Base-by-base conservation (phyloP, 2,888 invertebrate genomes). In the Timema podura region DNA sequence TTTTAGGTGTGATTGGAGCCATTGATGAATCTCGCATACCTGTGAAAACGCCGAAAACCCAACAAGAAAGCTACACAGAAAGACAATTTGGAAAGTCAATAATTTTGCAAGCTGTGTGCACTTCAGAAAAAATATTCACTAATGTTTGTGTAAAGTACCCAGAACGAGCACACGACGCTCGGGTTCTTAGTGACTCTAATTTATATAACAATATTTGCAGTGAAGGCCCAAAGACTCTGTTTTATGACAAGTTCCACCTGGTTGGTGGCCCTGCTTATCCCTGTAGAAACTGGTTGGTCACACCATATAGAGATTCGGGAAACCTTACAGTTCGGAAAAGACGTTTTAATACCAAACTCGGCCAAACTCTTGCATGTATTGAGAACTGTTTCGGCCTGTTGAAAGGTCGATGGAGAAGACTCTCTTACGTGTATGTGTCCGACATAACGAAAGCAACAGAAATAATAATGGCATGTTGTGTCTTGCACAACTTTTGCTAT, bases 401-500 rank as follows among this genome's bases (percentile, higher is more conserved):
- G 57, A 70, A 67, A 30, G 51, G 16, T 49, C 30, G 65, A 13
- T 64, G 51, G n/a, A 6, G n/a, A 16, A 67, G 65, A 64, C 65
- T 65, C 15, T 49, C 48, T 48, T 54, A 44, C 15, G 44, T 67
- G 11, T 46, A 65, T 15, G 66, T 65, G 67, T 10, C 13, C 44
- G 45, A 54, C 16, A 54, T 70, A 2, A 57, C 44, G 2, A 45
- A 45, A 30, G 65, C 65, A 9, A 45, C 65, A 10, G 13, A 64
- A 6, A n/a, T 47, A 47, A 65, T 69, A 8, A 30, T 67, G 45
- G 69, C 69, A 65, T 69, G 69, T 13, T 69, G 69, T 30, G 65
- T 66, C 8, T 48, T 69, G 11, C 69, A 69, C 11, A 69, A 69
- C 51, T 51, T 69, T 16, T 69, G 69, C 46, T 44, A 44, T n/a